These are phyloP conservation scores for Agrypnia vestita DNA, from an alignment of 1,140 invertebrate genomes.

Conservation along the genomic window DNA sequence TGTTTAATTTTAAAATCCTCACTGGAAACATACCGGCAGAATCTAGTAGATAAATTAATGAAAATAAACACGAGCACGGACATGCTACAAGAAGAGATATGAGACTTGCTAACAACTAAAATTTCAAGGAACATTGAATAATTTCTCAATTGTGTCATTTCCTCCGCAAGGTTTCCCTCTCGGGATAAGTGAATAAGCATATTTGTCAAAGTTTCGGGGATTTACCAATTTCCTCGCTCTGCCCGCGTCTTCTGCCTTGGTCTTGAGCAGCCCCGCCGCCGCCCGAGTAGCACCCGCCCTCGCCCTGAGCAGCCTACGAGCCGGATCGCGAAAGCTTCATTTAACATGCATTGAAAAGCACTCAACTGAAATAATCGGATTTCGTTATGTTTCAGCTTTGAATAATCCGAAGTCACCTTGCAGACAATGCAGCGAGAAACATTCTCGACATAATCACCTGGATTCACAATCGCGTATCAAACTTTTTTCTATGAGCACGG, in stretches of 20 bases:
- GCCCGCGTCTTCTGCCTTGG: not conserved
- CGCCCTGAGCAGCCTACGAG: conserved; percentile 1
- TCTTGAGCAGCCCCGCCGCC: not conserved
- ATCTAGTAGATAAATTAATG: no score
- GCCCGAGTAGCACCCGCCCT: not conserved
- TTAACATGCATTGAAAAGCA: conserved; percentile 62
- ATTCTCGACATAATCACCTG: conserved; percentile 10
- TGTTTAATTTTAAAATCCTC: no score
- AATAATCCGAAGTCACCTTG: conserved; percentile 44
- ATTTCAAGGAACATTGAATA: no score
- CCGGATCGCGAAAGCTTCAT: conserved; percentile 53
- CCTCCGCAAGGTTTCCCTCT: not conserved
- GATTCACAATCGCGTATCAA: not conserved
- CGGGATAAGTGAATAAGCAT: conserved; percentile 26
- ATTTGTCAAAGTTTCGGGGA: not conserved
- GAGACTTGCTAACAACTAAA: no score
- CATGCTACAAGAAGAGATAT: no score
- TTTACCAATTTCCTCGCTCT: conserved; percentile 7
- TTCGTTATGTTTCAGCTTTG: conserved; percentile 57
- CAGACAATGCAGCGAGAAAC: conserved; percentile 36
- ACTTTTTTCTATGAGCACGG: no score
- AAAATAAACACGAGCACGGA: no score
- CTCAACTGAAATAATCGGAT: conserved; percentile 61
- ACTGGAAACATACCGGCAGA: no score
- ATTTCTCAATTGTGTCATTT: not conserved